Evolutionary conservation across 2,888 invertebrate species (phyloP), one percentile per base, ranked within the genome.

Genomic region (Mythimna ferrago): DNA sequence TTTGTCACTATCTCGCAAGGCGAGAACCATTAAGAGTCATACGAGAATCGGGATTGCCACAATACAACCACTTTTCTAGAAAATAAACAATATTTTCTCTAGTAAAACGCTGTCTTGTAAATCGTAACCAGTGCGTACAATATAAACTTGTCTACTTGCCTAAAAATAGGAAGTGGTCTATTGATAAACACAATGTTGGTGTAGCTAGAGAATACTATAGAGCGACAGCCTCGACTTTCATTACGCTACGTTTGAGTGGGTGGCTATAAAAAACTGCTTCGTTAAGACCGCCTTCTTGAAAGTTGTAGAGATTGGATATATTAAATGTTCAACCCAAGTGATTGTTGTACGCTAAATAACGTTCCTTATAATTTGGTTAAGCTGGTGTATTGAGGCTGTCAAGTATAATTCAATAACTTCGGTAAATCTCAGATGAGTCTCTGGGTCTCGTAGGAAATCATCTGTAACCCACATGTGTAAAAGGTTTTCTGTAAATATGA

Each of bases 401-500:
- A 66, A 63, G 51, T 68, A 26, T 71, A 81, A 81, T 63, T 66
- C 66, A 69, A 77, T 80, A 68, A 80, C 63, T 65, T 62, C 54
- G 26, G 51, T 72, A 69, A 70, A 73, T 73, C 64, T 70, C 58
- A 53, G 66, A 65, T 61, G 53, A 76, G 60, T 11, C 53, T 76
- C 54, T n/a, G 11, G 26, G 60, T 80, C 81, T 73, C 78, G 38
- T 14, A 69, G 72, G 72, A 77, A 81, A 80, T 77, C 51, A 80
- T 58, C 54, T 41, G 16, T 70, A 68, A 62, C 57, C 54, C 19
- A 41, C 62, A 66, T 51, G 21, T 35, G 53, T 60, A 53, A 62
- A 66, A 58, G 51, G 57, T 54, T 69, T 63, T 69, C 41, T 38
- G 58, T 64, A 41, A 73, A 64, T 54, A 66, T 63, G 35, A 61